Evolutionary conservation across 92 coral and sea anemone species (phyloP), one percentile per base, ranked within the genome.

Genomic region (Phenganax subtilis): DNA sequence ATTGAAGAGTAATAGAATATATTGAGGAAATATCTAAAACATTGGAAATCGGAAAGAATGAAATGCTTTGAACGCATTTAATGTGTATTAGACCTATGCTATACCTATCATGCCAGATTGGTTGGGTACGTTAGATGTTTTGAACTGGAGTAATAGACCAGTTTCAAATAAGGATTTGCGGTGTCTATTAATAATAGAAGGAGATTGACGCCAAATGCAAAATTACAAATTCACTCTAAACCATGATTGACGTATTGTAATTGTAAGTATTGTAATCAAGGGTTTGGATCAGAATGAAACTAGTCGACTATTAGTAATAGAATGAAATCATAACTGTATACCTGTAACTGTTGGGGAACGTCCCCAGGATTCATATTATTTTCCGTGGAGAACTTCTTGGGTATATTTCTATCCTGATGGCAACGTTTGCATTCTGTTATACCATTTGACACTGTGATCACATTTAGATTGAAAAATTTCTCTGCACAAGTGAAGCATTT

Each of bases 311-410:
- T 7, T 61, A 61, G 67, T 61, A 17, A 61, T 61, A 17, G 25
- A 61, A 61, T 14, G 16, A 0, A 61, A 61, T 61, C 67, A 61
- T 61, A 61, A 14, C 67, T 14, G 67, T 61, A 14, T 61, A 61
- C 67, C 67, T 61, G 67, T 61, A 61, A 61, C 27, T 61, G 20
- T 61, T 61, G 75, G 11, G 75, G 75, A 69, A 69, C 75, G 16
- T 30, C 14, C 52, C 75, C 75, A 69, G 75, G 37, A 69, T 69
- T 69, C 75, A 69, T 69, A 51, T 9, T 69, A 69, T 69, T 69
- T 30, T 30, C 65, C 9, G 75, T 25, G 31, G 75, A 69, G 75
- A 61, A 61, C 67, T 61, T 14, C 67, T 61, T 17, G 7, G 67
- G 67, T 14, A 61, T 61, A 61, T 17, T 14, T 61, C 29, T 61